Percentiles rank a stretch among this genome's conserved stretches.
These are phyloP conservation scores for Tribolium freemani DNA, from an alignment of 2,888 invertebrate species.

Conservation along the genomic window DNA sequence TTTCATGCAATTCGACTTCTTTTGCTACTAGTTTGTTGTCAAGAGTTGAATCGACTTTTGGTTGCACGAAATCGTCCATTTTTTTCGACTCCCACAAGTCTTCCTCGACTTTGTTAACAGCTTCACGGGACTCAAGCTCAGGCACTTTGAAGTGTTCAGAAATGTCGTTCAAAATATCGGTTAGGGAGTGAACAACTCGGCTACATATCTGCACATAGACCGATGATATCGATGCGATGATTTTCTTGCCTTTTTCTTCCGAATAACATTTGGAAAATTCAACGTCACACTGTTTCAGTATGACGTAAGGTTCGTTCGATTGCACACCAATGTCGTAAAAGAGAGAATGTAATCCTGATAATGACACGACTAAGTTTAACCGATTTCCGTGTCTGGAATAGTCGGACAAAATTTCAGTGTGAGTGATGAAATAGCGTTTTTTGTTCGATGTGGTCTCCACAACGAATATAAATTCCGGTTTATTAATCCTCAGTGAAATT, in stretches of 20 bases:
- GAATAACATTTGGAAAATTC: conserved; percentile 77
- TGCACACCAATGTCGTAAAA: conserved; percentile 63
- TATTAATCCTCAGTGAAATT: conserved; percentile 80
- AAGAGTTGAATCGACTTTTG: background rate
- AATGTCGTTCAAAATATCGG: conserved; percentile 70
- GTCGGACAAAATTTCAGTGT: conserved; percentile 79
- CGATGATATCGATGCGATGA: conserved; percentile 76
- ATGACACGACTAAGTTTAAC: conserved; percentile 75
- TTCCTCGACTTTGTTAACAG: conserved; percentile 69
- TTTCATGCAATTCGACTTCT: conserved; percentile 49
- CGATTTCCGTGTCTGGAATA: conserved; percentile 78
- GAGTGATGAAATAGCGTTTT: conserved; percentile 71
- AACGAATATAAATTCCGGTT: conserved; percentile 84
- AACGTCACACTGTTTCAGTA: conserved; percentile 79
- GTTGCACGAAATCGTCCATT: conserved; percentile 65
- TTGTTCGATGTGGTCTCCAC: conserved; percentile 75
- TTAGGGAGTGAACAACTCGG: conserved; percentile 79
- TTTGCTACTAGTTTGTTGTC: conserved; percentile 4
- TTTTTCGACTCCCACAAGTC: conserved; percentile 83
- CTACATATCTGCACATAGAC: conserved; percentile 81
- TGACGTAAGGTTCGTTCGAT: conserved; percentile 70
- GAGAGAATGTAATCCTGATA: conserved; percentile 73
- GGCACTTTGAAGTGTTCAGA: conserved; percentile 67
- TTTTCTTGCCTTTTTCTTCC: conserved; percentile 77
- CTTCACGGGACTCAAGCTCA: conserved; percentile 50